Conservation (phyloP, 2,113 vertebrate species). For the Cynoglossus semilaevis region DNA sequence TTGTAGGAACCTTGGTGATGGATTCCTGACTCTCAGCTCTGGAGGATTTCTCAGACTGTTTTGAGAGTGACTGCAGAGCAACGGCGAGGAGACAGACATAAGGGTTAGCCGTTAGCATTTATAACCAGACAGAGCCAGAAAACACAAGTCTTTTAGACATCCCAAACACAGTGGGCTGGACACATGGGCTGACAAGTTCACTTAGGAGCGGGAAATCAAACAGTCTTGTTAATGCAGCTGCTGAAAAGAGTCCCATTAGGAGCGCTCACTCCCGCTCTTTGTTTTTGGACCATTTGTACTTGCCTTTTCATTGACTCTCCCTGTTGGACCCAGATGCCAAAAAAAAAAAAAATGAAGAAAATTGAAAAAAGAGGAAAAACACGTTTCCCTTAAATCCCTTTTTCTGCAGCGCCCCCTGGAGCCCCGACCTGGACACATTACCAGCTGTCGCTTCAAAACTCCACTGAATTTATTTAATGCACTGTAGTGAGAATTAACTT, state of each 20-base stretch:
- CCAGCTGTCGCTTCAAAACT: no score
- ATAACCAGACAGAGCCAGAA: constrained; percentile 65
- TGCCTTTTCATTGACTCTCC: constrained; percentile 46
- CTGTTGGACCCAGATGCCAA: constrained; percentile 9
- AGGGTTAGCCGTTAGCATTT: constrained; percentile 65
- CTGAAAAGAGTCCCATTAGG: constrained; percentile 66
- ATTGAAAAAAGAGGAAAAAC: constrained; percentile 30
- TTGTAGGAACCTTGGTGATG: constrained; percentile 47
- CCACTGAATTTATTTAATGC: no score
- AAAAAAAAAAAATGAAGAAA: not conserved
- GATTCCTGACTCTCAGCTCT: constrained; percentile 64
- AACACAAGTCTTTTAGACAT: constrained; percentile 66
- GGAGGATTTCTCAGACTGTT: constrained; percentile 64
- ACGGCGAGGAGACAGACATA: constrained; percentile 50
- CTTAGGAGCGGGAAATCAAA: constrained; percentile 62
- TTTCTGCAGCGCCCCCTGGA: no score
- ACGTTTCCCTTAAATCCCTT: constrained; percentile 21
- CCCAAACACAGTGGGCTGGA: constrained; percentile 63
- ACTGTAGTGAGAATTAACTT: no score
- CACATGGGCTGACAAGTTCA: constrained; percentile 67
- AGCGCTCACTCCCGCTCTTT: constrained; percentile 53
- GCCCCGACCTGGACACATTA: no score
- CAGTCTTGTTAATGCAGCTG: constrained; percentile 72
- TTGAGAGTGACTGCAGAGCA: constrained; percentile 65
- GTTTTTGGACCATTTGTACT: constrained; percentile 60